Base-by-base conservation (phyloP, 2,888 invertebrate genomes). In the Orthonevra nobilis region DNA sequence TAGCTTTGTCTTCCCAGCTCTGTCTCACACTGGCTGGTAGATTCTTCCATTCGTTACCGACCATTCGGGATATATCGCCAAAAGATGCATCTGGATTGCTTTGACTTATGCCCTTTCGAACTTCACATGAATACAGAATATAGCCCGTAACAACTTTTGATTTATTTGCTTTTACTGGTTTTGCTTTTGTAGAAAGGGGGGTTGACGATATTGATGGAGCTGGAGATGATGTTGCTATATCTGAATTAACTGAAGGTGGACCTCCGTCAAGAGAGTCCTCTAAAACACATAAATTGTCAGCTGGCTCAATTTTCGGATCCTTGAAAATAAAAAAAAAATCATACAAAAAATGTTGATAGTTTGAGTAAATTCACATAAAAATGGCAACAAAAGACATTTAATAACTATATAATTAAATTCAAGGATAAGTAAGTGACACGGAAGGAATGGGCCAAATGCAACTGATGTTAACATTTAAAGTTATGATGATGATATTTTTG, bases 81-180 rank as follows among this genome's bases (percentile, higher is more conserved):
- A 99, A 99, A 2, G 94, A 94, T 61, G 96, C 94, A 74, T 97
- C 97, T 0, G 99, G 99, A 90, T 99, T 97, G 86, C 95, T 96
- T 83, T 96, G 94, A 81, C 97, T 94, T 82, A 99, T 96, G 58
- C 94, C 93, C 88, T 97, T 97, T 61, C 99, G 92, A 46, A 97
- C 94, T 90, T 99, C 99, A 85, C 98, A 96, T 36, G 99, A 98
- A 90, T 98, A 99, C 73, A 99, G 91, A 83, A 99, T 99, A 90
- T 99, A 99, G 5, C 99, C 99, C 73, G 98, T 98, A 81, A 96
- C 91, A 89, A 96, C 94, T 90, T 95, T 95, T 83, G 93, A 93
- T 85, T 92, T 88, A 85, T 60, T 90, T 86, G 83, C 75, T 56
- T 84, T 83, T 61, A 66, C 52, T 12, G 82, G 77, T 44, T 81